These are phyloP conservation scores for Melinaea menophilus DNA, from an alignment of 2,888 invertebrate genomes.

Conservation along the genomic window DNA sequence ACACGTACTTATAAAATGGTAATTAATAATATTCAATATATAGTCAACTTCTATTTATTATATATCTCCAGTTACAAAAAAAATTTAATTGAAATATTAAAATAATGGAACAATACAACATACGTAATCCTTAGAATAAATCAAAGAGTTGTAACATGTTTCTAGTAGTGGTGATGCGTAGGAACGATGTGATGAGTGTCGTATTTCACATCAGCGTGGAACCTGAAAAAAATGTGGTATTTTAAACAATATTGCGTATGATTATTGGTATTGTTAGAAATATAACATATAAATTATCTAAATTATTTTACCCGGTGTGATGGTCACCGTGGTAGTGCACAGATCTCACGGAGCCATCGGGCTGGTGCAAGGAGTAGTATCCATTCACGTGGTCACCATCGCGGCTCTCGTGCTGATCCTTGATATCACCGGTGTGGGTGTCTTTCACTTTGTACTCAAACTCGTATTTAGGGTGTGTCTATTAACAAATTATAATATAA, in stretches of 20 bases:
- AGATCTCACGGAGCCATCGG: slow-evolving; percentile 66
- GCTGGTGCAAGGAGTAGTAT: slow-evolving; percentile 70
- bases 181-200: slow-evolving; percentile 63
- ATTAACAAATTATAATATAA: too few relatives aligned
- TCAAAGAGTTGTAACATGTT: slow-evolving; percentile 27
- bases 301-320: slow-evolving; percentile 39
- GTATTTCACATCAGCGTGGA: slow-evolving; percentile 66
- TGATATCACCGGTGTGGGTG: slow-evolving; percentile 45
- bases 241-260: too few relatives aligned
- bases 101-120: too few relatives aligned
- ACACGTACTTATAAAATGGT: too few relatives aligned
- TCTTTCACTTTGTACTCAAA: slow-evolving; percentile 43
- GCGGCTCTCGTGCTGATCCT: slow-evolving; percentile 65
- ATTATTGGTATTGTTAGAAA: too few relatives aligned
- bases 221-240: slow-evolving; percentile 43
- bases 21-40: too few relatives aligned
- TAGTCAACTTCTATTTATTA: too few relatives aligned
- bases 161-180: slow-evolving; percentile 42
- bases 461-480: slow-evolving; percentile 35
- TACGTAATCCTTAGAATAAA: too few relatives aligned
- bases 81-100: too few relatives aligned
- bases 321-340: slow-evolving; percentile 70
- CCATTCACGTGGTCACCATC: slow-evolving; percentile 64
- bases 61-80: too few relatives aligned
- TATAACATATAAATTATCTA: too few relatives aligned